phyloP scores from a whole-genome alignment of 1,140 invertebrate species.

The Paralvinella palmiformis region DNA sequence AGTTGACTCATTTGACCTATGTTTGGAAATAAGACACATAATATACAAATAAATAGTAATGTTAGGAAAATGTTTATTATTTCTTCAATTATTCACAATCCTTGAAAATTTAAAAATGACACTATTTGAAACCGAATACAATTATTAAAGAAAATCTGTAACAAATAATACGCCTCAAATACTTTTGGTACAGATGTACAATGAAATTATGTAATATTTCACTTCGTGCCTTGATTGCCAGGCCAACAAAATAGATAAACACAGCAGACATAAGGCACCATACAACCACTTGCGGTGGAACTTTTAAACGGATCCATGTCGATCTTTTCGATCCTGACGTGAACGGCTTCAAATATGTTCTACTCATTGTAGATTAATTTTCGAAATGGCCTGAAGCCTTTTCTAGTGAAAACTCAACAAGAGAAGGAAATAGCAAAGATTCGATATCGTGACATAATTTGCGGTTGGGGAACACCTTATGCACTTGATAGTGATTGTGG shows the following conservation, averaged over 20 bases:
- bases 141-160: too few relatives aligned
- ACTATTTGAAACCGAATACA: too few relatives aligned
- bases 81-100: too few relatives aligned
- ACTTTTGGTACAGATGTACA: slow-evolving; percentile 26
- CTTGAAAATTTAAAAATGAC: too few relatives aligned
- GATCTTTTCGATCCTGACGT: slow-evolving; percentile 23
- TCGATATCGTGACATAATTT: slow-evolving; percentile 24
- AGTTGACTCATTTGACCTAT: too few relatives aligned
- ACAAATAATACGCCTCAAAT: slow-evolving; percentile 21
- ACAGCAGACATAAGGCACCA: slow-evolving; percentile 19
- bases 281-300: slow-evolving; percentile 15
- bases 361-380: slow-evolving; percentile 24
- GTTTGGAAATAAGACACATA: too few relatives aligned
- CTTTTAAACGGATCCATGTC: slow-evolving; percentile 24
- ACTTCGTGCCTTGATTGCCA: slow-evolving; percentile 24
- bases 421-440: slow-evolving; percentile 22
- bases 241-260: slow-evolving; percentile 20
- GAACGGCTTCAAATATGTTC: slow-evolving; percentile 24
- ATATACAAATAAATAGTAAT: too few relatives aligned
- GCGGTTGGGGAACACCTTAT: slow-evolving; percentile 21
- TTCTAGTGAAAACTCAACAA: slow-evolving; percentile 17
- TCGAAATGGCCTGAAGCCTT: slow-evolving; percentile 25
- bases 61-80: too few relatives aligned
- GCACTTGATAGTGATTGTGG: slow-evolving; percentile 23
- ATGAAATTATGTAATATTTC: slow-evolving; percentile 22